A percentile compares a stretch with the other conserved stretches of the same genome.
Conservation (phyloP, 64 coral and sea anemone species). For the Acropora yongei region DNA sequence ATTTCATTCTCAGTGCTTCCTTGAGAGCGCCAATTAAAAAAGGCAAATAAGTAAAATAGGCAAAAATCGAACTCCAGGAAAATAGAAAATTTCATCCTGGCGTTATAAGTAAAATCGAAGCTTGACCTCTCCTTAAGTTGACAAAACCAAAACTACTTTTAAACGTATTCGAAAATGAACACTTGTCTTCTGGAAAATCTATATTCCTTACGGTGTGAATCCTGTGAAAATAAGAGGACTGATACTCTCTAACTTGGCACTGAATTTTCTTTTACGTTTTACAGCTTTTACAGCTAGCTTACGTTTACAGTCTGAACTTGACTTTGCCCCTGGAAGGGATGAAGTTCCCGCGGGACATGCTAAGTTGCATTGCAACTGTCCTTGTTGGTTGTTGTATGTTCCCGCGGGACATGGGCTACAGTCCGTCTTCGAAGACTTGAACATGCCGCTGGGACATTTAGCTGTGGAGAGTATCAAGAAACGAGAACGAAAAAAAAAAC, state of each 20-base stretch:
- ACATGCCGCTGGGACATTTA: constrained; percentile 55
- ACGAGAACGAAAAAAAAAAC: background rate
- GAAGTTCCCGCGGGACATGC: constrained; percentile 40
- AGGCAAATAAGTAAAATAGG: too few relatives aligned
- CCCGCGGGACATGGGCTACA: constrained; percentile 48
- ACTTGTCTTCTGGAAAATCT: background rate
- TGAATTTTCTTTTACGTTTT: too few relatives aligned
- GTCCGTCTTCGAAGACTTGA: background rate
- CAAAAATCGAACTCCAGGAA: too few relatives aligned
- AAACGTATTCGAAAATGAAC: too few relatives aligned
- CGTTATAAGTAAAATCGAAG: too few relatives aligned
- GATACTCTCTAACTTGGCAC: too few relatives aligned
- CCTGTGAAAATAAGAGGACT: background rate
- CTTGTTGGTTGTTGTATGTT: constrained; percentile 52
- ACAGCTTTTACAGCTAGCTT: background rate
- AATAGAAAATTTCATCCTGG: too few relatives aligned
- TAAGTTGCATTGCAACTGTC: constrained; percentile 9
- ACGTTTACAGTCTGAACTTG: constrained; percentile 6
- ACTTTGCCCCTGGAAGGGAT: constrained; percentile 36
- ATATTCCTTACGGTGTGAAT: background rate
- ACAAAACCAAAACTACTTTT: too few relatives aligned
- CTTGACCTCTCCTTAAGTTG: too few relatives aligned
- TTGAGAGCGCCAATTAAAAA: too few relatives aligned
- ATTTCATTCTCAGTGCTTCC: too few relatives aligned
- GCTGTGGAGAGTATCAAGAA: background rate